A percentile compares a stretch with the other conserved stretches of the same genome.
phyloP scores from a whole-genome alignment of 2,113 vertebrate genomes.

The Perccottus glenii region DNA sequence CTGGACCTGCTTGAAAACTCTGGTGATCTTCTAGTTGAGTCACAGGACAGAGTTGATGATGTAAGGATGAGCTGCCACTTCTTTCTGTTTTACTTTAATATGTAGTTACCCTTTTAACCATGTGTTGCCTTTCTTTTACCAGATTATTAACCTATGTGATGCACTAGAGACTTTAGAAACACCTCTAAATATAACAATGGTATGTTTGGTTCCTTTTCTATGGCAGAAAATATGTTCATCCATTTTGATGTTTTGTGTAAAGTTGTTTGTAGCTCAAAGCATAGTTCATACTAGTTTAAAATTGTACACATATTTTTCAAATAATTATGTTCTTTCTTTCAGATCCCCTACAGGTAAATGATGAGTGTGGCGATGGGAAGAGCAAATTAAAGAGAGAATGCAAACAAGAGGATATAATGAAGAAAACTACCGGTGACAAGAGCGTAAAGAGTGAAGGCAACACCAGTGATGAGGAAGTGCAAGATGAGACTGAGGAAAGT shows the following conservation, averaged over 20 bases:
- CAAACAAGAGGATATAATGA: slow-evolving; percentile 20
- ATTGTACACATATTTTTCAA: too few species aligned
- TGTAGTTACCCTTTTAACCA: neutral
- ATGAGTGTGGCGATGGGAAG: slow-evolving; percentile 5
- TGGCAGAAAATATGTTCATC: too few species aligned
- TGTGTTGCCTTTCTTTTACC: neutral
- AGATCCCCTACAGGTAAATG: slow-evolving; percentile 19
- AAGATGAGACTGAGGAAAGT: slow-evolving; percentile 31
- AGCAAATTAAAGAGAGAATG: neutral
- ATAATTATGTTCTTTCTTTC: neutral
- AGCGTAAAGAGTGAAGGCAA: slow-evolving; percentile 36
- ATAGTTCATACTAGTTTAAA: too few species aligned
- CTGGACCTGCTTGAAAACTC: slow-evolving; percentile 70
- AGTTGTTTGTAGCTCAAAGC: too few species aligned
- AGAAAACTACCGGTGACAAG: slow-evolving; percentile 36
- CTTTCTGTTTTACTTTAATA: neutral
- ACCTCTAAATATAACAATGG: slow-evolving; percentile 65
- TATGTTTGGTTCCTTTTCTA: slow-evolving; percentile 58
- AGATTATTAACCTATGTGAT: slow-evolving; percentile 80
- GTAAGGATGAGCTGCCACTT: slow-evolving; percentile 53
- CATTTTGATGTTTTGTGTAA: too few species aligned
- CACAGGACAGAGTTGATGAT: slow-evolving; percentile 64
- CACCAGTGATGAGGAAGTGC: slow-evolving; percentile 36
- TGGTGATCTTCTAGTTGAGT: slow-evolving; percentile 55
- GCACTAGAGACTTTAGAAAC: slow-evolving; percentile 76